A percentile compares a stretch with the other conserved stretches of the same genome.
phyloP scores from a whole-genome alignment of 1,140 invertebrate genomes.

The Archivesica marissinica region DNA sequence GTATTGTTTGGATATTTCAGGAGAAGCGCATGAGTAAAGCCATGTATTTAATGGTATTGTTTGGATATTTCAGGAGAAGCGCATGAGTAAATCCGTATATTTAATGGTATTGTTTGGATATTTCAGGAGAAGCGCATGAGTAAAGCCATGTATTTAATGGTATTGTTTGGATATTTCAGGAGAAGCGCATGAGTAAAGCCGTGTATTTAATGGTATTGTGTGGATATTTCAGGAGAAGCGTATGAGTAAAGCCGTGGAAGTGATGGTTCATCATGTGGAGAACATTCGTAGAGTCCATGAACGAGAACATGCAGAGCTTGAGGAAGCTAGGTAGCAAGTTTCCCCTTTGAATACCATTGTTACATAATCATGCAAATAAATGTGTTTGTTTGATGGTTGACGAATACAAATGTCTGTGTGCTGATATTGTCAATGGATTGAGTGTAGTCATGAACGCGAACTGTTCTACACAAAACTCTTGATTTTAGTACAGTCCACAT shows the following conservation, averaged over 20 bases:
- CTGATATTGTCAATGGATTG: too few species aligned
- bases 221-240: slow-evolving; percentile 83
- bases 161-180: slow-evolving; percentile 83
- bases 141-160: slow-evolving; percentile 85
- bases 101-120: slow-evolving; percentile 84
- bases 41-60: too few species aligned
- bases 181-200: slow-evolving; percentile 84
- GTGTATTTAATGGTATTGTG: slow-evolving; percentile 85
- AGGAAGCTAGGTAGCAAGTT: slow-evolving; percentile 84
- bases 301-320: slow-evolving; percentile 83
- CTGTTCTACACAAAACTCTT: too few species aligned
- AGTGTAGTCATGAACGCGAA: too few species aligned
- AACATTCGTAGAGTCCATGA: slow-evolving; percentile 84
- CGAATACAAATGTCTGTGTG: too few species aligned
- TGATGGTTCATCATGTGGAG: slow-evolving; percentile 86
- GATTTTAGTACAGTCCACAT: too few species aligned
- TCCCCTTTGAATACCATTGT: too few species aligned
- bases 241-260: slow-evolving; percentile 85
- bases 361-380: too few species aligned
- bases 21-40: too few species aligned
- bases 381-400: too few species aligned
- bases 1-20: too few species aligned
- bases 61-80: slow-evolving; percentile 83
- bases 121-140: slow-evolving; percentile 85
- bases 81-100: slow-evolving; percentile 85